These are phyloP conservation scores for Isichthys henryi DNA, from an alignment of 2,113 vertebrate species.

Conservation along the genomic window DNA sequence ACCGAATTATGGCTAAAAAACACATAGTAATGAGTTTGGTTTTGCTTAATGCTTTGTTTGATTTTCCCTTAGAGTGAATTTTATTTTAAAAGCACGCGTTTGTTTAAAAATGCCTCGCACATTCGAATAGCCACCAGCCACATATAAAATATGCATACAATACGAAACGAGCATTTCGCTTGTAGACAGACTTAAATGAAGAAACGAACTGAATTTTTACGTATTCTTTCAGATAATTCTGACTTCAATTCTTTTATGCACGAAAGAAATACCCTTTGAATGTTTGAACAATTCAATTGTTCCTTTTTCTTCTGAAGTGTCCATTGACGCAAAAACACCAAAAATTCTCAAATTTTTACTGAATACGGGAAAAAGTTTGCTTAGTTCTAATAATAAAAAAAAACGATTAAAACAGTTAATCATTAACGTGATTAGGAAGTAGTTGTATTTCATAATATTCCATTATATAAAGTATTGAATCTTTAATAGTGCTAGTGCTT, in stretches of 20 bases:
- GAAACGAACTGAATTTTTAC: conserved; percentile 14
- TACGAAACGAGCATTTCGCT: conserved; percentile 12
- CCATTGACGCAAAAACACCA: conserved; percentile 27
- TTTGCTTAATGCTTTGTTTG: conserved; percentile 15
- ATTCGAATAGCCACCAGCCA: conserved; percentile 12
- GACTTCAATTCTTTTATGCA: conserved; percentile 22
- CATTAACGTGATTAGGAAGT: background rate
- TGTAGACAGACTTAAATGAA: conserved; percentile 17
- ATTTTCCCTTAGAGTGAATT: background rate
- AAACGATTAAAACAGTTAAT: background rate
- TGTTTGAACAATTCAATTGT: conserved; percentile 28
- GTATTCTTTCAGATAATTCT: conserved; percentile 14
- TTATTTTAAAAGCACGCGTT: background rate
- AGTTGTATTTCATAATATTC: background rate
- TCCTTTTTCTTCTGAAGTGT: conserved; percentile 32
- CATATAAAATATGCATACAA: conserved; percentile 23
- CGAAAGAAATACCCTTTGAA: conserved; percentile 23
- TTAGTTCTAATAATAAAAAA: background rate
- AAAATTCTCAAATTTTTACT: conserved; percentile 28
- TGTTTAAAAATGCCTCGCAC: conserved; percentile 8
- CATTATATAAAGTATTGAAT: background rate
- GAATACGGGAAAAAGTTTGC: background rate
- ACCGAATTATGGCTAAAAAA: conserved; percentile 12
- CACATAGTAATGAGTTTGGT: background rate
- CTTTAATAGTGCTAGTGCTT: background rate